Percentiles rank a stretch among this genome's conserved stretches.
These are phyloP conservation scores for Cinara cedri DNA, from an alignment of 2,888 invertebrate species.

Conservation along the genomic window DNA sequence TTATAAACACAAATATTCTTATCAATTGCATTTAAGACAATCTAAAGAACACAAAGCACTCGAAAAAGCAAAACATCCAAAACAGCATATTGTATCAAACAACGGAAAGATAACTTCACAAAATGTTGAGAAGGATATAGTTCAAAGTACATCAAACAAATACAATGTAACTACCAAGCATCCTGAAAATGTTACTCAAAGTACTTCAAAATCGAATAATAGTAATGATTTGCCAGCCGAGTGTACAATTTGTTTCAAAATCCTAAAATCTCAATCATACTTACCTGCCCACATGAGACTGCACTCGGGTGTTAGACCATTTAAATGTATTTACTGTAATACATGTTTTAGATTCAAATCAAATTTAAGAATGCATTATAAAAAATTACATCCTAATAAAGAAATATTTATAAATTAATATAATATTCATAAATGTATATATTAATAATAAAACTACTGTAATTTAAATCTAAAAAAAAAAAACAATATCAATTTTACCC, in stretches of 20 bases:
- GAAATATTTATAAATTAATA: no score
- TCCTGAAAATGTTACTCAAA: constrained; percentile 16
- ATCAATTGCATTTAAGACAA: neutral
- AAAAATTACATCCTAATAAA: neutral
- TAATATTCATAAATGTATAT: no score
- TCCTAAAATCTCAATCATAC: neutral
- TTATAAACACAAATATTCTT: constrained; percentile 30
- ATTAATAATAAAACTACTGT: no score
- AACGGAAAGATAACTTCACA: neutral
- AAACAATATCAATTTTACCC: no score
- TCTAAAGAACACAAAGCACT: neutral
- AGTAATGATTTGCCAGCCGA: neutral
- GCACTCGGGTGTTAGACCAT: constrained; percentile 4
- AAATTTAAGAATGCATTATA: neutral
- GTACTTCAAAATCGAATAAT: neutral
- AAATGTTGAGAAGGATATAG: constrained; percentile 21
- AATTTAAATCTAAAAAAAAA: no score
- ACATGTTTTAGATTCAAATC: neutral
- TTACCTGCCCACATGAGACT: constrained; percentile 1
- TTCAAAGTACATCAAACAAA: neutral
- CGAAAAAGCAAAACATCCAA: neutral
- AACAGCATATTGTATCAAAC: neutral
- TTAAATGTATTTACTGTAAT: neutral
- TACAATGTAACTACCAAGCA: neutral
- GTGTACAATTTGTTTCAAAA: constrained; percentile 26